phyloP scores from a whole-genome alignment of 2,888 invertebrate species.

The Limnephilus rhombicus region DNA sequence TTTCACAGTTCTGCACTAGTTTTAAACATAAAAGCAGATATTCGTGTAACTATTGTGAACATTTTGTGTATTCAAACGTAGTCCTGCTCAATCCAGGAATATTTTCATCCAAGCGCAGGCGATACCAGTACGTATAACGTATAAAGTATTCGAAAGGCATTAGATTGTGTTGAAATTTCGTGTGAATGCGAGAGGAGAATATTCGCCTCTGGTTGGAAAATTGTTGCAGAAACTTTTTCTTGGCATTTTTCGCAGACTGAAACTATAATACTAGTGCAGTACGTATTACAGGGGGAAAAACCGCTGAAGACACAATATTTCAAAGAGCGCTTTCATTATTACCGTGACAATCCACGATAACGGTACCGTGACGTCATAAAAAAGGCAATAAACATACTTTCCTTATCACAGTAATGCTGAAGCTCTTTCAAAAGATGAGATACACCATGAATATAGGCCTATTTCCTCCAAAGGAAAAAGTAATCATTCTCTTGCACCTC shows the following conservation, averaged over 20 bases:
- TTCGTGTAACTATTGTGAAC: background rate
- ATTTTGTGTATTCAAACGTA: background rate
- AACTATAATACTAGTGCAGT: background rate
- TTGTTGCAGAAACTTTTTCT: conserved; percentile 45
- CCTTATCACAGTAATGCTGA: too few relatives aligned
- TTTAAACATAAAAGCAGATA: background rate
- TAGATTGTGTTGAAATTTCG: conserved; percentile 49
- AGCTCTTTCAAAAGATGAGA: too few relatives aligned
- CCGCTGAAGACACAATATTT: background rate
- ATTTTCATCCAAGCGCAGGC: background rate
- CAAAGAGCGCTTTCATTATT: too few relatives aligned
- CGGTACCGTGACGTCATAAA: too few relatives aligned
- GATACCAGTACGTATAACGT: conserved; percentile 8
- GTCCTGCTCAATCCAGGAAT: conserved; percentile 17
- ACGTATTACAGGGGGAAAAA: background rate
- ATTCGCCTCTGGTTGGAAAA: conserved; percentile 49
- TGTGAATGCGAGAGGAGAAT: conserved; percentile 42
- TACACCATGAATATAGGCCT: too few relatives aligned
- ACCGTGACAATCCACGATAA: too few relatives aligned
- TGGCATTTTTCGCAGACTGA: conserved; percentile 42
- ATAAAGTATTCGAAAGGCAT: conserved; percentile 42
- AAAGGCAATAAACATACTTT: too few relatives aligned
- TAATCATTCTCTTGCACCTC: too few relatives aligned
- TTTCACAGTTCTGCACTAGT: background rate
- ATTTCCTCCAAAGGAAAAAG: too few relatives aligned